phyloP scores from a whole-genome alignment of 2,888 invertebrate genomes.

The Tetragonula carbonaria region DNA sequence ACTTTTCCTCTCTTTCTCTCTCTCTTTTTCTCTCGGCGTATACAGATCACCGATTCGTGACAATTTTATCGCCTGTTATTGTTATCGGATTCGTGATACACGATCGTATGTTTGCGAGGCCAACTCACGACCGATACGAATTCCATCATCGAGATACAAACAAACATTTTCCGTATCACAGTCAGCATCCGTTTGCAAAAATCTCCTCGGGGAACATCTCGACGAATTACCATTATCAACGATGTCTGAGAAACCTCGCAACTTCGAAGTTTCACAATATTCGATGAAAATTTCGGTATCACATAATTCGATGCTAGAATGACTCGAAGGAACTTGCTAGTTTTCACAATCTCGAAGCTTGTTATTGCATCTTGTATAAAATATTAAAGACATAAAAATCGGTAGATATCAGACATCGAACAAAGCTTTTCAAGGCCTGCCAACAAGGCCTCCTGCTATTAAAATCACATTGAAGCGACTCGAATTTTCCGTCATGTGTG shows the following conservation, averaged over 20 bases:
- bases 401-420: not conserved
- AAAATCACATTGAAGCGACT: no score
- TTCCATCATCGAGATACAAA: not conserved
- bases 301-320: not conserved
- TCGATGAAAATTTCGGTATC: no score
- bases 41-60: slow-evolving; percentile 29
- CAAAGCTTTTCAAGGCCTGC: not conserved
- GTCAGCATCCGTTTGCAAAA: not conserved
- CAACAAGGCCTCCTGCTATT: not conserved
- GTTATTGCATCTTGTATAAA: not conserved
- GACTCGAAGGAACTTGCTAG: not conserved
- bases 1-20: not conserved
- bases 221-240: not conserved
- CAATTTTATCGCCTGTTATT: slow-evolving; percentile 16
- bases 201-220: not conserved
- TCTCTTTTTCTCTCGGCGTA: no score
- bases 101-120: slow-evolving; percentile 30
- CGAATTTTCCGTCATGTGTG: not conserved
- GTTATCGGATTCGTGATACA: slow-evolving; percentile 26
- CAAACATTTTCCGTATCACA: not conserved
- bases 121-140: not conserved
- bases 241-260: not conserved
- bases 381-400: not conserved
- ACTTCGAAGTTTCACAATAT: not conserved
- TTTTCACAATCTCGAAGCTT: not conserved